A percentile compares a stretch with the other conserved stretches of the same genome.
These are phyloP conservation scores for Centropus bengalensis DNA, from an alignment of 2,113 vertebrate genomes.

Conservation along the genomic window DNA sequence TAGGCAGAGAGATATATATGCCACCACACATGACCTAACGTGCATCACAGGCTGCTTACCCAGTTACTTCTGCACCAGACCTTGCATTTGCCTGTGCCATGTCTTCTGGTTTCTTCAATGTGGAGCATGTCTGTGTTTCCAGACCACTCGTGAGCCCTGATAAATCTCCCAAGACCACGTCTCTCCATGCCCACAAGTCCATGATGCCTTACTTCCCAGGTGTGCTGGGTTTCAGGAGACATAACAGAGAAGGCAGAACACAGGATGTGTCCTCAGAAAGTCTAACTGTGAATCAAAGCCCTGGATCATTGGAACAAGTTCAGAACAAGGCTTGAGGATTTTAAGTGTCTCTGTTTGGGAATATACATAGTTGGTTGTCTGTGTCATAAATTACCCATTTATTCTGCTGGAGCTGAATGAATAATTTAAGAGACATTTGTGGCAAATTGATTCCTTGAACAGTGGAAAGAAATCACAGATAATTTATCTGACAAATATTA, in stretches of 20 bases:
- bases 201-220: neutral
- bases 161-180: rapidly evolving
- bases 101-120: neutral
- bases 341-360: neutral
- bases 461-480: slow-evolving; percentile 50
- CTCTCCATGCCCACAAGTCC: neutral
- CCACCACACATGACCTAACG: neutral
- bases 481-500: slow-evolving; percentile 44
- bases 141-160: neutral
- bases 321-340: neutral
- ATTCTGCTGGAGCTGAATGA: neutral
- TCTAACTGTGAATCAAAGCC: neutral
- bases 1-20: neutral
- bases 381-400: slow-evolving; percentile 35
- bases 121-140: neutral
- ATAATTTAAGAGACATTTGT: slow-evolving; percentile 50
- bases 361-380: neutral
- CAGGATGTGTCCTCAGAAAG: rapidly evolving
- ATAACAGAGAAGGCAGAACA: neutral
- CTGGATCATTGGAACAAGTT: neutral
- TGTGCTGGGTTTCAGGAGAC: neutral
- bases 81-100: neutral
- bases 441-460: slow-evolving; percentile 69
- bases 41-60: neutral
- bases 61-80: neutral